Conservation (phyloP, 2,888 invertebrate species). For the Caenorhabditis becei region DNA sequence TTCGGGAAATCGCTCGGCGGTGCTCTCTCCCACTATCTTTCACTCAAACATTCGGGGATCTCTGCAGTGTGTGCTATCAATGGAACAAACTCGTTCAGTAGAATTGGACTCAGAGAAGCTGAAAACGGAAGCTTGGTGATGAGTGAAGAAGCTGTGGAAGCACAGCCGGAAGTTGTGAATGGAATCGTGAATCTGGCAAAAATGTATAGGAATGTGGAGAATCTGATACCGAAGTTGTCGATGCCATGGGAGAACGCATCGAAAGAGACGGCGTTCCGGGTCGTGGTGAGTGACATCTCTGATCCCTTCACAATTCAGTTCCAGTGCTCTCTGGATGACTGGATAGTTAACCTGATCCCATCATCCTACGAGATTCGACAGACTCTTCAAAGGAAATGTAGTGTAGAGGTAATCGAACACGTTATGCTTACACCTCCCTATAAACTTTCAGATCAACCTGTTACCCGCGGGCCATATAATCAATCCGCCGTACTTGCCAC, state of each 20-base stretch:
- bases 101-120: neutral
- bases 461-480: conserved; percentile 48
- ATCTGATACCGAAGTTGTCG: neutral
- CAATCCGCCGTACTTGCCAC: conserved; percentile 56
- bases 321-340: neutral
- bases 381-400: neutral
- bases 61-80: neutral
- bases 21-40: neutral
- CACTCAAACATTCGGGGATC: neutral
- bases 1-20: conserved; percentile 7
- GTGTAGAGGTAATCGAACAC: neutral
- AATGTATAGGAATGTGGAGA: neutral
- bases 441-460: conserved; percentile 19
- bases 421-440: neutral
- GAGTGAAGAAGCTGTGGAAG: neutral
- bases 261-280: neutral
- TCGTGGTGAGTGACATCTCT: neutral
- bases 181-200: neutral
- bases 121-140: neutral
- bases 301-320: neutral
- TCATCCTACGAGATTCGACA: neutral
- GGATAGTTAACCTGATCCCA: neutral
- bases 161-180: neutral
- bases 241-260: neutral
- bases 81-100: neutral